Conservation (phyloP, 2,797 vertebrate species). For the Sebastes glaucus region DNA sequence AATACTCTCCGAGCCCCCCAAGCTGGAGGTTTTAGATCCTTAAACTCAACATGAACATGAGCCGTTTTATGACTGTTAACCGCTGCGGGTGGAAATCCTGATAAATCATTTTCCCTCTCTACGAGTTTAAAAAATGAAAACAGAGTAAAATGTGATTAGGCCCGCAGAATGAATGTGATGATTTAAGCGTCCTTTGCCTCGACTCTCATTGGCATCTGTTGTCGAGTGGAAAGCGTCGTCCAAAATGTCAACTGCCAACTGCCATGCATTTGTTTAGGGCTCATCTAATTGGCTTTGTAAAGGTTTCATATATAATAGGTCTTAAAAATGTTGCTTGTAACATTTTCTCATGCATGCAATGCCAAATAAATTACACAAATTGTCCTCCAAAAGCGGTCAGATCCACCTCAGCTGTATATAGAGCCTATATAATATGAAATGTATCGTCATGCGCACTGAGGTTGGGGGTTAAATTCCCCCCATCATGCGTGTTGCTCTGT, state of each 20-base stretch:
- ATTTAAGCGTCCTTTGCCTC: constrained; percentile 7
- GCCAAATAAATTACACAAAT: neutral
- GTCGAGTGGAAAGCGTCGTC: constrained; percentile 32
- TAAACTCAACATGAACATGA: constrained; percentile 23
- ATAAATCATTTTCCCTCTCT: constrained; percentile 20
- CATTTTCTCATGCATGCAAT: constrained; percentile 7
- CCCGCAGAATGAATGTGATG: constrained; percentile 28
- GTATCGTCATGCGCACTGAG: neutral
- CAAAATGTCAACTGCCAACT: constrained; percentile 61
- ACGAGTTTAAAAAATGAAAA: constrained; percentile 15
- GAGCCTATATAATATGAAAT: neutral
- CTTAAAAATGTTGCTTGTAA: constrained; percentile 22
- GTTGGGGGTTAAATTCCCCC: constrained; percentile 11
- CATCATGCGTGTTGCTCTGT: neutral
- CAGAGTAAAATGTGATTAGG: constrained; percentile 43
- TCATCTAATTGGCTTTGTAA: constrained; percentile 49
- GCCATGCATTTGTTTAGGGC: constrained; percentile 37
- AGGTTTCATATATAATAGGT: constrained; percentile 43
- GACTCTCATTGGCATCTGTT: constrained; percentile 28
- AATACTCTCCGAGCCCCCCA: neutral
- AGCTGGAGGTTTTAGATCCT: constrained; percentile 39
- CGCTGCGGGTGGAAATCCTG: neutral
- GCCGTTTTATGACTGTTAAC: constrained; percentile 32
- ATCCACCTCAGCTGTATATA: neutral
- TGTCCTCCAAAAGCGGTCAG: neutral